phyloP scores from a whole-genome alignment of 1,140 invertebrate species.

The Paraescarpia echinospica region DNA sequence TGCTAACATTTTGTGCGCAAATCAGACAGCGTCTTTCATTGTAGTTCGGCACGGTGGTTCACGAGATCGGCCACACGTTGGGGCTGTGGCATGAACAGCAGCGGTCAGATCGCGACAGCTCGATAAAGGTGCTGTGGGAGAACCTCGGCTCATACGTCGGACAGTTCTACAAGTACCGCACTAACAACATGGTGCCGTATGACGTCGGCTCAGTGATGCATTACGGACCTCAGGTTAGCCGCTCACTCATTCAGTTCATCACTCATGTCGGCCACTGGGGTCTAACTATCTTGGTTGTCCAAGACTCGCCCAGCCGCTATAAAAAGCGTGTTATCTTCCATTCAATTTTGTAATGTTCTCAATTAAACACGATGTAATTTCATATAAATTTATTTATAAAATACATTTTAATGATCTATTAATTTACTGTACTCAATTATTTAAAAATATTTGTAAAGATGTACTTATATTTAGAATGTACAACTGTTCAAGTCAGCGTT shows the following conservation, averaged over 20 bases:
- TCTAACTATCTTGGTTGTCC: no score
- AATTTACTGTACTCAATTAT: no score
- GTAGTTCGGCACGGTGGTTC: slow-evolving; percentile 32
- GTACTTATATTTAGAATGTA: no score
- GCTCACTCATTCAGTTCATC: background rate
- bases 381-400: no score
- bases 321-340: no score
- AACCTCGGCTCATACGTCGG: slow-evolving; percentile 32
- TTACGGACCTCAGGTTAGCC: slow-evolving; percentile 2
- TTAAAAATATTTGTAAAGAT: no score
- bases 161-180: slow-evolving; percentile 13
- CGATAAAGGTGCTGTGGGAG: slow-evolving; percentile 52
- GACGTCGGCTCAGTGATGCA: slow-evolving; percentile 17
- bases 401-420: no score
- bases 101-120: slow-evolving; percentile 49
- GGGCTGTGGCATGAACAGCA: slow-evolving; percentile 57
- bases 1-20: background rate
- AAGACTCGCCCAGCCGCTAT: no score
- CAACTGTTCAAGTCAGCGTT: no score
- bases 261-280: no score
- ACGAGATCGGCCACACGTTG: slow-evolving; percentile 56
- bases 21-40: background rate
- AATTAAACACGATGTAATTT: no score
- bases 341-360: no score
- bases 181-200: background rate